phyloP scores from a whole-genome alignment of 2,888 invertebrate species.

The Tinea pellionella region DNA sequence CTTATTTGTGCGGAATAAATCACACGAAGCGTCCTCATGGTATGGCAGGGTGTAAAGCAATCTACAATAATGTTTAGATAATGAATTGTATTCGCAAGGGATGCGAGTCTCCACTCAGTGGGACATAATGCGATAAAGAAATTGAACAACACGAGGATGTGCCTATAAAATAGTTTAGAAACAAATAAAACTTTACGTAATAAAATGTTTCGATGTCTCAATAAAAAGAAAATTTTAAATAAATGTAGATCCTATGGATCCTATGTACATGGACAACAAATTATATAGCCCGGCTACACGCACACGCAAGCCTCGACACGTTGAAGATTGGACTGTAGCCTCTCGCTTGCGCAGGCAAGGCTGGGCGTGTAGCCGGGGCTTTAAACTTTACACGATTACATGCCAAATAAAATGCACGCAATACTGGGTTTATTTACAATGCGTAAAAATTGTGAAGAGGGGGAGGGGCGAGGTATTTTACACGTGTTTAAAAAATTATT shows the following conservation, averaged over 20 bases:
- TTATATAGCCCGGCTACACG: too few species aligned
- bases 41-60: background rate
- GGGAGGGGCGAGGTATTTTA: background rate
- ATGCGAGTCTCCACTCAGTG: background rate
- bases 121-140: background rate
- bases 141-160: background rate
- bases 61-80: background rate
- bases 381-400: too few species aligned
- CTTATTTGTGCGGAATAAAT: background rate
- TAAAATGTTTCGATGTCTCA: background rate
- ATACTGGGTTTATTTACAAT: background rate
- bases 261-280: background rate
- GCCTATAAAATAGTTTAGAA: too few species aligned
- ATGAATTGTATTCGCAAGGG: background rate
- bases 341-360: too few species aligned
- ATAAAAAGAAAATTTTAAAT: background rate
- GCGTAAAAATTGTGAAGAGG: background rate
- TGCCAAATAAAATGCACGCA: background rate
- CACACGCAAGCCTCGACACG: too few species aligned
- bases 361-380: too few species aligned
- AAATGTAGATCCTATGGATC: background rate
- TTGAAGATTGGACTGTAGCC: too few species aligned
- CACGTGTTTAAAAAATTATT: background rate
- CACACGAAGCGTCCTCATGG: too few species aligned
- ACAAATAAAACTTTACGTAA: too few species aligned